Conservation (phyloP, 2,888 invertebrate species). For the Cheilosia impressa region DNA sequence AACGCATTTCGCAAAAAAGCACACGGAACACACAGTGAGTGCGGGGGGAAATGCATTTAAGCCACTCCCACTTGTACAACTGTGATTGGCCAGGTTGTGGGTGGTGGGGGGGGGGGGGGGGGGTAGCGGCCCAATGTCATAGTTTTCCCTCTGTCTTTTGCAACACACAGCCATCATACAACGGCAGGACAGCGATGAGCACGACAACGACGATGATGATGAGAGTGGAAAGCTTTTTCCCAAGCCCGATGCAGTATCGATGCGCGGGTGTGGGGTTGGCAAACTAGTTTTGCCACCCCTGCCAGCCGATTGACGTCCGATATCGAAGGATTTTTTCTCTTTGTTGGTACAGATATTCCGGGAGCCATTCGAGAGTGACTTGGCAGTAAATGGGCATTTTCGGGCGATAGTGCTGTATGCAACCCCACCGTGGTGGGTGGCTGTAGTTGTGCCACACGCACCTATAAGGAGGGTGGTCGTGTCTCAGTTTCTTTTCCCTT, state of each 20-base stretch:
- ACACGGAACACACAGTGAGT: constrained; percentile 4
- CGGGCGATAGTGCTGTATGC: constrained; percentile 50
- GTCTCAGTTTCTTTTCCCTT: constrained; percentile 15
- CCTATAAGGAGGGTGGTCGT: constrained; percentile 15
- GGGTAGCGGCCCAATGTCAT: constrained; percentile 67
- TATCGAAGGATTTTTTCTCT: constrained; percentile 60
- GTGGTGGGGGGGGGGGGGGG: constrained; percentile 64
- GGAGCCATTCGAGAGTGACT: constrained; percentile 7
- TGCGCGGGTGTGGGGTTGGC: constrained; percentile 1
- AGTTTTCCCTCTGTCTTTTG: constrained; percentile 66
- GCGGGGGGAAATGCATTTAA: constrained; percentile 62
- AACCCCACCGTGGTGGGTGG: neutral
- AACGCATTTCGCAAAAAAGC: constrained; percentile 67
- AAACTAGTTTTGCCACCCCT: constrained; percentile 60
- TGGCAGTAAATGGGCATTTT: constrained; percentile 64
- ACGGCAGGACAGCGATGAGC: constrained; percentile 25
- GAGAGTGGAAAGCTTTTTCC: constrained; percentile 65
- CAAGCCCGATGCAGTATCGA: constrained; percentile 34
- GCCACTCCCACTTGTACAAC: constrained; percentile 72
- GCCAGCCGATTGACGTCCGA: constrained; percentile 73
- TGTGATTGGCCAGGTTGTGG: constrained; percentile 73
- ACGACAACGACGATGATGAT: constrained; percentile 53
- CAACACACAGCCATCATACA: constrained; percentile 52
- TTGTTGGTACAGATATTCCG: constrained; percentile 14
- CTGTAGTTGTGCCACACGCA: constrained; percentile 40